Evolutionary conservation across 2,113 vertebrate genomes (phyloP).

Genomic region (Lamprotornis superbus): DNA sequence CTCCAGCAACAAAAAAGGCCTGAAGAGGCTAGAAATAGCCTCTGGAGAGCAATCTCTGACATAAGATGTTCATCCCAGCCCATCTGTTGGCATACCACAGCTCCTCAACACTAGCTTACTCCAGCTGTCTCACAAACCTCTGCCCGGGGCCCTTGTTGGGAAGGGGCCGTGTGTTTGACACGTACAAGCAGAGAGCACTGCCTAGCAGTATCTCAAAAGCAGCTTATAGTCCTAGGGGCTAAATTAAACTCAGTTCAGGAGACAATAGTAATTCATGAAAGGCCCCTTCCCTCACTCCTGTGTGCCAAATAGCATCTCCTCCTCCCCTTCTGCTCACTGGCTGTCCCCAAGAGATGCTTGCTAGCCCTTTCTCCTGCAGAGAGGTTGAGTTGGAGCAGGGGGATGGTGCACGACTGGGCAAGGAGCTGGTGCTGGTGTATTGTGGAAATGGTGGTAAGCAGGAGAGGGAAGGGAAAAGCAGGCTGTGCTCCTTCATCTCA

Average conservation of each 20-base stretch:
- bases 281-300: fast-evolving
- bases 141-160: not conserved
- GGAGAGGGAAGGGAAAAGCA: not conserved
- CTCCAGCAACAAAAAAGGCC: conserved; percentile 11
- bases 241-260: not conserved
- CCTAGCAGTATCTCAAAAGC: not conserved
- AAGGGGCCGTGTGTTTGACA: not conserved
- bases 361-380: not conserved
- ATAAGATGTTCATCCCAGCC: conserved; percentile 13
- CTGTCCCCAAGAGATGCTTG: not conserved
- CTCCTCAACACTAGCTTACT: not conserved
- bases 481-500: not conserved
- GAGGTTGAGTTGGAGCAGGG: fast-evolving
- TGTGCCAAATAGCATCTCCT: not conserved
- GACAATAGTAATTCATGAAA: not conserved
- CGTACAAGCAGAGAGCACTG: not conserved
- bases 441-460: not conserved
- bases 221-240: not conserved
- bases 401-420: not conserved
- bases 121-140: conserved; percentile 1
- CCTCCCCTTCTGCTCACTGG: not conserved
- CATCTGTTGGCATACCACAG: conserved; percentile 32
- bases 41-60: not conserved
- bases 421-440: not conserved
- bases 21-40: conserved; percentile 22